These are phyloP conservation scores for Drosophila dunni DNA, from an alignment of 1,140 invertebrate species.

Conservation along the genomic window DNA sequence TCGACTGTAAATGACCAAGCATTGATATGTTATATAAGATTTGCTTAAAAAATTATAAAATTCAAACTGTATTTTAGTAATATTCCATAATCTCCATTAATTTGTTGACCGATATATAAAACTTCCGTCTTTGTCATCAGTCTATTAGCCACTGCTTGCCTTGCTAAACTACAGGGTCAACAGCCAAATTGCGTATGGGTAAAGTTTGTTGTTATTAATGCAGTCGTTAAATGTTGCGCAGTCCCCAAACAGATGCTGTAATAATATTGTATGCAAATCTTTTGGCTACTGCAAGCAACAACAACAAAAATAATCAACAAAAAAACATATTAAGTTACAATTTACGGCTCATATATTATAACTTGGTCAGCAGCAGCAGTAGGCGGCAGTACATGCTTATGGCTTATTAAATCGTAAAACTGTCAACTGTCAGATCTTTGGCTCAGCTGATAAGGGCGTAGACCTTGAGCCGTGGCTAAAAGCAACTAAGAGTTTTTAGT, in stretches of 20 bases:
- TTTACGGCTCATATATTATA: conserved; percentile 82
- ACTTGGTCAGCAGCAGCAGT: conserved; percentile 44
- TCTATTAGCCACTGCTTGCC: no score
- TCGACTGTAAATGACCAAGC: no score
- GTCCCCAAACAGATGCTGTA: conserved; percentile 66
- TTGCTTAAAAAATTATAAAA: no score
- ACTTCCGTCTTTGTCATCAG: no score
- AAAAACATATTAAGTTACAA: conserved; percentile 75
- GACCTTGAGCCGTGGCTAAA: conserved; percentile 51
- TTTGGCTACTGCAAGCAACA: conserved; percentile 39
- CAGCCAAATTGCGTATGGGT: conserved; percentile 44
- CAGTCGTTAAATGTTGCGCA: conserved; percentile 71
- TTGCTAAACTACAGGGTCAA: no score
- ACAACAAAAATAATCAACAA: conserved; percentile 21
- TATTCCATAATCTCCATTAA: no score
- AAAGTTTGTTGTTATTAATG: conserved; percentile 39
- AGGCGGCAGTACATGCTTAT: conserved; percentile 32
- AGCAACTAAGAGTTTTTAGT: conserved; percentile 3
- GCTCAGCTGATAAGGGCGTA: conserved; percentile 12
- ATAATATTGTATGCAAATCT: conserved; percentile 81
- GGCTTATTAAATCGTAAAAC: conserved; percentile 78
- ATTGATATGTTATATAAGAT: no score
- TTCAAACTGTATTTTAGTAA: no score
- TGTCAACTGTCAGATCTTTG: conserved; percentile 52
- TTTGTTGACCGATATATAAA: no score